Percentiles rank a stretch among this genome's conserved stretches.
phyloP scores from a whole-genome alignment of 1,140 invertebrate genomes.

The Drosophila willistoni region DNA sequence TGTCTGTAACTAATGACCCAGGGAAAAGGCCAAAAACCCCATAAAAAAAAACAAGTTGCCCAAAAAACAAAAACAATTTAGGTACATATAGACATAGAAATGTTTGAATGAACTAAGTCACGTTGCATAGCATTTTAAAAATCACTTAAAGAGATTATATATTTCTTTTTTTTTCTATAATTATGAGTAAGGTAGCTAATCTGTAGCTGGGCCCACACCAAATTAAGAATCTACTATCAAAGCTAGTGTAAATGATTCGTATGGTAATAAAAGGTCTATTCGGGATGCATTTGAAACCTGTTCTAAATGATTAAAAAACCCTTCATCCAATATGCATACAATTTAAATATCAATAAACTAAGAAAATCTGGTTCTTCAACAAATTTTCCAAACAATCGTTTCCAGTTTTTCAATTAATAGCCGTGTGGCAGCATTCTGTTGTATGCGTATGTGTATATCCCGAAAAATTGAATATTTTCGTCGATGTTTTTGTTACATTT shows the following conservation, averaged over 20 bases:
- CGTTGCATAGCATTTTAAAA: background rate
- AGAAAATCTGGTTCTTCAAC: background rate
- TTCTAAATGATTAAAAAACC: background rate
- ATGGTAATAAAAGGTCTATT: conserved; percentile 6
- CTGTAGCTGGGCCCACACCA: background rate
- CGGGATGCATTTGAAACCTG: conserved; percentile 3
- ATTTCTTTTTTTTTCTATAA: background rate
- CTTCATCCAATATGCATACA: conserved; percentile 1
- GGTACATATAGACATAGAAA: too few relatives aligned
- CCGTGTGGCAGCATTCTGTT: background rate
- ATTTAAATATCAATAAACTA: conserved; percentile 17
- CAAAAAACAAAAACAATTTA: background rate
- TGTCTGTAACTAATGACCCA: conserved; percentile 18
- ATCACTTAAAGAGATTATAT: conserved; percentile 4
- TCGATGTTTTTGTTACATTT: background rate
- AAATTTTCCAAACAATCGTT: background rate
- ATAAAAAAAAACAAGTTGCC: conserved; percentile 9
- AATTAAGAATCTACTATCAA: background rate
- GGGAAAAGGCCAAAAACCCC: conserved; percentile 14
- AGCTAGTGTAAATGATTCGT: background rate
- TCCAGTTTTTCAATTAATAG: conserved; percentile 29
- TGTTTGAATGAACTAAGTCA: background rate
- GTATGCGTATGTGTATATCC: conserved; percentile 5
- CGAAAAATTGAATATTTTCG: background rate
- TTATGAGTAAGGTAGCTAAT: background rate